These are phyloP conservation scores for Pelochelys cantorii DNA, from an alignment of 2,797 vertebrate species.

Conservation along the genomic window DNA sequence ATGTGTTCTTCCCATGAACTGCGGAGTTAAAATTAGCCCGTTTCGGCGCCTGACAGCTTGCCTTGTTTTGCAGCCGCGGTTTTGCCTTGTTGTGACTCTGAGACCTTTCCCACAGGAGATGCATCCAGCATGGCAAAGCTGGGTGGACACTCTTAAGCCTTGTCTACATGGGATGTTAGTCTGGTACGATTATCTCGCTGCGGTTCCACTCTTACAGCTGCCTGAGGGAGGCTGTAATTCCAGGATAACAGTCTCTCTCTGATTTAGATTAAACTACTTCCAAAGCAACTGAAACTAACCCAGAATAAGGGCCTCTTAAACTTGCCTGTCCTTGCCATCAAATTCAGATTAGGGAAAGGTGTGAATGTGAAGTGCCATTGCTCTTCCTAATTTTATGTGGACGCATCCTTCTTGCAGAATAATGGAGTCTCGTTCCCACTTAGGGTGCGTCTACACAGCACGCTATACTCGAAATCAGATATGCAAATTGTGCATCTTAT, in stretches of 20 bases:
- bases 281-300: not conserved
- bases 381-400: not conserved
- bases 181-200: not conserved
- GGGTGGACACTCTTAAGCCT: not conserved
- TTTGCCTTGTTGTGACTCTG: not conserved
- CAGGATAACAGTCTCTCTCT: not conserved
- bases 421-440: not conserved
- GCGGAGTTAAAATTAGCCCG: not conserved
- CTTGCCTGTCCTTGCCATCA: not conserved
- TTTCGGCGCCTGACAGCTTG: not conserved
- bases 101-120: accelerated
- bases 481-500: too few relatives aligned
- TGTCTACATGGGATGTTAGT: not conserved
- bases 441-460: too few relatives aligned
- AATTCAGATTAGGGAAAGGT: not conserved
- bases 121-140: not conserved
- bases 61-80: not conserved
- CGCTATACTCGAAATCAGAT: too few relatives aligned
- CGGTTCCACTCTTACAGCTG: not conserved
- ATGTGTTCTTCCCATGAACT: not conserved
- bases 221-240: not conserved
- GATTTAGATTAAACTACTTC: not conserved
- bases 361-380: not conserved
- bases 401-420: not conserved
- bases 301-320: not conserved